Evolutionary conservation across 2,888 invertebrate genomes (phyloP).

Genomic region (Euzophera pinguis): DNA sequence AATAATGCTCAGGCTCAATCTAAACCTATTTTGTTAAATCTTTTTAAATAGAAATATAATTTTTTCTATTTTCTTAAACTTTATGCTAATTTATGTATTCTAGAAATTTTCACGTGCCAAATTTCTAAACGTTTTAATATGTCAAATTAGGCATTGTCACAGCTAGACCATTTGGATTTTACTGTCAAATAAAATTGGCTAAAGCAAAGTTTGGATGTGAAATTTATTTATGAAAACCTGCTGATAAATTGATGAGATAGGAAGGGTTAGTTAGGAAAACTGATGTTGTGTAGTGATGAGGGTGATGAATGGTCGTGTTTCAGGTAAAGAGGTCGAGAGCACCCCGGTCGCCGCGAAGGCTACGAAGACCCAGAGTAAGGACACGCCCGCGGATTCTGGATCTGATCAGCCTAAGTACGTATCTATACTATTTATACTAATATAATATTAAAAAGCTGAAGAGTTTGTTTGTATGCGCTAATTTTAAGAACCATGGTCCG

Average conservation of each 20-base stretch:
- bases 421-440: background rate
- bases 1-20: too few species aligned
- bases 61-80: background rate
- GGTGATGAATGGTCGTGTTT: background rate
- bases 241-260: background rate
- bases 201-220: too few species aligned
- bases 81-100: too few species aligned
- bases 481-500: too few species aligned
- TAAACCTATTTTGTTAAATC: too few species aligned
- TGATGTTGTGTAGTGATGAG: background rate
- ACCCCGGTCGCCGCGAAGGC: constrained; percentile 57
- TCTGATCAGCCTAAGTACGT: constrained; percentile 75
- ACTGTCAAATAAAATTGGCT: background rate
- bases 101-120: background rate
- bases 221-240: background rate
- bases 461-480: too few species aligned
- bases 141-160: background rate
- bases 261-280: background rate
- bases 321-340: constrained; percentile 57
- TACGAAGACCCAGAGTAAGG: constrained; percentile 70
- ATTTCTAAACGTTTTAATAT: background rate
- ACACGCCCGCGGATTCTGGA: constrained; percentile 65
- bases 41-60: background rate
- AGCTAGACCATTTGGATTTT: background rate
- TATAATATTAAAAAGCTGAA: too few species aligned